A percentile compares a stretch with the other conserved stretches of the same genome.
phyloP scores from a whole-genome alignment of 2,113 vertebrate genomes.

The Scartelaos histophorus region DNA sequence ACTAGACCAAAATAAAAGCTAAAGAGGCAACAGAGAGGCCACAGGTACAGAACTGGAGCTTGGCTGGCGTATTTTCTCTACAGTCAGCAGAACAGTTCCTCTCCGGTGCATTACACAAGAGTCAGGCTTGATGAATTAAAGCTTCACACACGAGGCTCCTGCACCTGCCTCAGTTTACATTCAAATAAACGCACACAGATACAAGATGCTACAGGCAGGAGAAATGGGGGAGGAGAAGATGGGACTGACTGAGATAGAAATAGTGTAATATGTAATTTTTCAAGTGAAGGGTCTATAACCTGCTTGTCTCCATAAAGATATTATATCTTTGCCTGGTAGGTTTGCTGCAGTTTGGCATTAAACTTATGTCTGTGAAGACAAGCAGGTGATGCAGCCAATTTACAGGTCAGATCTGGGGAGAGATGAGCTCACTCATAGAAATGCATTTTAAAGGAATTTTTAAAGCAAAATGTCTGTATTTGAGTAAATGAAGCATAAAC shows the following conservation, averaged over 20 bases:
- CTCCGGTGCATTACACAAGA: slow-evolving; percentile 66
- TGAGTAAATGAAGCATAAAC: not conserved
- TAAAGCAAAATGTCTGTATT: not conserved
- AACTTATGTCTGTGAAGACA: too few species aligned
- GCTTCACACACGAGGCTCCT: slow-evolving; percentile 49
- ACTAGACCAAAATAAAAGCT: slow-evolving; percentile 9
- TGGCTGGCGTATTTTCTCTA: slow-evolving; percentile 21
- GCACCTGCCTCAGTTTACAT: slow-evolving; percentile 39
- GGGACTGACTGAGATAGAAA: not conserved
- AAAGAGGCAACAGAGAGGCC: slow-evolving; percentile 21
- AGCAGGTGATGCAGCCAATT: too few species aligned
- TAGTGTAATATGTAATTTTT: too few species aligned
- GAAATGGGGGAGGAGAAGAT: not conserved
- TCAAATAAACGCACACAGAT: slow-evolving; percentile 12
- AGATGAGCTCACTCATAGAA: too few species aligned
- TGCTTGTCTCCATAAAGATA: too few species aligned
- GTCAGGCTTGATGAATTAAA: slow-evolving; percentile 69
- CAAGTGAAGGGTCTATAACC: too few species aligned
- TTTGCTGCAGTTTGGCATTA: too few species aligned
- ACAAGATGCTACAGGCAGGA: not conserved
- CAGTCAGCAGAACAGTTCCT: slow-evolving; percentile 59
- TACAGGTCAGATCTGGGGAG: too few species aligned
- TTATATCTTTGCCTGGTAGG: too few species aligned
- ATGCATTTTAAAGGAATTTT: not conserved
- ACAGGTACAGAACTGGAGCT: slow-evolving; percentile 17